A percentile compares a stretch with the other conserved stretches of the same genome.
Evolutionary conservation across 2,888 invertebrate genomes (phyloP).

Genomic region (Onchidella celtica): DNA sequence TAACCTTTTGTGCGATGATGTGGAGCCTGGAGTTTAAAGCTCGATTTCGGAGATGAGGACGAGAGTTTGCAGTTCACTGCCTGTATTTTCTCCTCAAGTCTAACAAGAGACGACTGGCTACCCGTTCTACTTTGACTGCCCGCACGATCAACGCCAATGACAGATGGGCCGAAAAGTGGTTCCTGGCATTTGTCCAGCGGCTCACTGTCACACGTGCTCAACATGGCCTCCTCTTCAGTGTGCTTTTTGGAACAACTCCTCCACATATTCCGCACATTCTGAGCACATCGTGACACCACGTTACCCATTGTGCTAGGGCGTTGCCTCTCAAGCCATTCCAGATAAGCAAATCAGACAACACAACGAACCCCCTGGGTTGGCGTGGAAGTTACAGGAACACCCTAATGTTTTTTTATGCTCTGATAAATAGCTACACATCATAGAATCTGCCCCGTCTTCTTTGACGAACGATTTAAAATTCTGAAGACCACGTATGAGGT

Average conservation of each 20-base stretch:
- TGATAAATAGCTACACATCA: no score
- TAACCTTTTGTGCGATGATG: not conserved
- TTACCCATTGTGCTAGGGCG: no score
- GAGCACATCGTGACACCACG: conserved; percentile 46
- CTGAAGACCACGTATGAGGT: no score
- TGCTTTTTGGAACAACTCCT: conserved; percentile 38
- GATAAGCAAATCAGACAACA: no score
- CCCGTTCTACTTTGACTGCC: not conserved
- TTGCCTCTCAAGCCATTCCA: no score
- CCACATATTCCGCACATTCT: conserved; percentile 35
- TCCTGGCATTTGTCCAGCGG: conserved; percentile 41
- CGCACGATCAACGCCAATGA: not conserved
- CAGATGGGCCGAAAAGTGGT: not conserved
- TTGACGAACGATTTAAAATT: no score
- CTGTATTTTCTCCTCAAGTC: conserved; percentile 26
- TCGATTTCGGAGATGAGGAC: not conserved
- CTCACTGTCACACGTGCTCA: conserved; percentile 43
- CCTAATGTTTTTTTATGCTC: no score
- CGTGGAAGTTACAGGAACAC: no score
- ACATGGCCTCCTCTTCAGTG: conserved; percentile 46
- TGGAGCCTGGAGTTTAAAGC: not conserved
- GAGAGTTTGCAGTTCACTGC: not conserved
- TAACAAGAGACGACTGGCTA: conserved; percentile 15
- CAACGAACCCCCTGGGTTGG: no score
- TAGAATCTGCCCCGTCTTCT: no score